Percentiles rank a stretch among this genome's conserved stretches.
phyloP scores from a whole-genome alignment of 2,113 vertebrate species.

The Paramisgurnus dabryanus region DNA sequence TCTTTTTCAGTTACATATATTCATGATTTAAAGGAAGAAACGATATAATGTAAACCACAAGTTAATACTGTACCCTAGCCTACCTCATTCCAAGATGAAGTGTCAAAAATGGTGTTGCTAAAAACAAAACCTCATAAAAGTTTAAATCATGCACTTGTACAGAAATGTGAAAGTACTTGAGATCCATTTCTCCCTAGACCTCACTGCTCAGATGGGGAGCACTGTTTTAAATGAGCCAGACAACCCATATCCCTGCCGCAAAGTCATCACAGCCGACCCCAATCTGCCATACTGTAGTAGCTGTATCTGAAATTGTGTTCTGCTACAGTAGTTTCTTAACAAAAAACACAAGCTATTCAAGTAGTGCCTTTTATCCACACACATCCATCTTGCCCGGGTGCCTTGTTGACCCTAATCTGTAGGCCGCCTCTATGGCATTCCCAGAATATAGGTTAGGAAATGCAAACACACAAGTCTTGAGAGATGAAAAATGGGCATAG shows the following conservation, averaged over 20 bases:
- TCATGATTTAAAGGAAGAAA: too few species aligned
- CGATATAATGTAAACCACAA: too few species aligned
- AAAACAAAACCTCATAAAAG: background rate
- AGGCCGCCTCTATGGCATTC: background rate
- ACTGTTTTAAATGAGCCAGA: conserved; percentile 41
- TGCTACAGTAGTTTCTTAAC: conserved; percentile 4
- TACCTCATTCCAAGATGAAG: too few species aligned
- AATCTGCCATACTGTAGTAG: conserved; percentile 45
- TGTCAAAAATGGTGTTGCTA: background rate
- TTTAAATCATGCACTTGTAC: background rate
- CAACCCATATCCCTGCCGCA: conserved; percentile 38
- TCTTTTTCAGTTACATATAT: too few species aligned
- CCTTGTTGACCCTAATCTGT: conserved; percentile 17
- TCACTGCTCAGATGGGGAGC: conserved; percentile 41
- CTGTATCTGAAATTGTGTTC: conserved; percentile 25
- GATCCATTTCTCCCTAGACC: conserved; percentile 22
- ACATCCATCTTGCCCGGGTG: conserved; percentile 27
- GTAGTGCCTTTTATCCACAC: conserved; percentile 16
- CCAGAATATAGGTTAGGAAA: conserved; percentile 15
- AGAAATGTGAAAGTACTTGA: conserved; percentile 25
- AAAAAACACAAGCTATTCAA: conserved; percentile 24
- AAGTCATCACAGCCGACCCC: conserved; percentile 45
- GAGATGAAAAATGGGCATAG: conserved; percentile 4
- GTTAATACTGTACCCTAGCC: too few species aligned
- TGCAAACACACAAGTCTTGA: conserved; percentile 13